Conservation (phyloP, 2,797 vertebrate genomes). For the Gallinago solitaria region DNA sequence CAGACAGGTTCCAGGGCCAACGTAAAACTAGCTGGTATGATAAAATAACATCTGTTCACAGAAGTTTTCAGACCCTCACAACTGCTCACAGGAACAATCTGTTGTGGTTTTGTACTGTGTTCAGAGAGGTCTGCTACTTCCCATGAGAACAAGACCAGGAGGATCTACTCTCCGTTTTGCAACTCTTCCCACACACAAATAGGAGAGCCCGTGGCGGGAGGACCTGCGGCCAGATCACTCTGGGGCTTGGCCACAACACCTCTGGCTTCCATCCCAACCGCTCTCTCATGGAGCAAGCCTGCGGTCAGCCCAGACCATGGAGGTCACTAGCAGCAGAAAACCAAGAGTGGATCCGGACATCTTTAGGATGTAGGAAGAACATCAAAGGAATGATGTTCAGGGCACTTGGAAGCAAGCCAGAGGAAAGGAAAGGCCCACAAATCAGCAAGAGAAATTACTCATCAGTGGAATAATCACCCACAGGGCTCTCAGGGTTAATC, state of each 20-base stretch:
- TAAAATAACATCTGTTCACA: background rate
- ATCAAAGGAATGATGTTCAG: background rate
- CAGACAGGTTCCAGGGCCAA: background rate
- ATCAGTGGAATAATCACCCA: background rate
- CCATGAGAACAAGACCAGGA: background rate
- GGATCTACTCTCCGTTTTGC: background rate
- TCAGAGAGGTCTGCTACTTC: background rate
- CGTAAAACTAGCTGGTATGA: background rate
- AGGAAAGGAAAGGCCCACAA: background rate
- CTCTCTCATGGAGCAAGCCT: background rate
- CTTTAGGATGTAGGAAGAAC: background rate
- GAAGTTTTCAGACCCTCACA: background rate
- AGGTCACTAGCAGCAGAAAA: background rate
- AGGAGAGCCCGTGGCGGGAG: background rate
- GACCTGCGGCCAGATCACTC: background rate
- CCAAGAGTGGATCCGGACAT: background rate
- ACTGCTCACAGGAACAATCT: background rate
- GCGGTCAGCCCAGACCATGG: background rate
- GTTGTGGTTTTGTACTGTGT: background rate
- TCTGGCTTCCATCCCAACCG: background rate
- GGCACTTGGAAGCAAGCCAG: background rate
- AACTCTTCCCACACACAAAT: background rate
- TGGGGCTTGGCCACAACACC: background rate
- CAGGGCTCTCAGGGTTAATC: constrained; percentile 27
- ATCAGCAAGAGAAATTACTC: constrained; percentile 1